Percentiles rank a stretch among this genome's conserved stretches.
Conservation (phyloP, 2,113 vertebrate genomes). For the Picathartes gymnocephalus region DNA sequence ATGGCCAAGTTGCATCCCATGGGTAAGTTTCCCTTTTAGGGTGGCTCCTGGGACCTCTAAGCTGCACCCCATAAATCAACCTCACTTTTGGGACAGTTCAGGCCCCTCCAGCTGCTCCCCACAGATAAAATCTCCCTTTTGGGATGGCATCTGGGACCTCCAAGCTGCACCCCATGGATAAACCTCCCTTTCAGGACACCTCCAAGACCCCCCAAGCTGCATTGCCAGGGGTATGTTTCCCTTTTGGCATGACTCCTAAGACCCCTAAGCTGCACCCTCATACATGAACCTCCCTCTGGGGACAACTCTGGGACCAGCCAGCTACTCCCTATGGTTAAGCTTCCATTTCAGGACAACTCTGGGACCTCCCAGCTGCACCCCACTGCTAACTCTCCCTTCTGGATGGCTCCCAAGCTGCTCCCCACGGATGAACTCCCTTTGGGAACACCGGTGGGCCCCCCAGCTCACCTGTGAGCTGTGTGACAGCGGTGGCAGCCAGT, state of each 20-base stretch:
- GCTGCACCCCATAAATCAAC: no score
- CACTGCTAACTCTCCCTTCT: fast-evolving
- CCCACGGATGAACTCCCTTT: not conserved
- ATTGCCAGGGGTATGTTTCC: not conserved
- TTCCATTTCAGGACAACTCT: not conserved
- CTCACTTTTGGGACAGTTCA: not conserved
- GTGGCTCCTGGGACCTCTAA: not conserved
- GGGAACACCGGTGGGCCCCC: not conserved
- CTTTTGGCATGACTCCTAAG: not conserved
- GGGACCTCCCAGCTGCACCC: not conserved
- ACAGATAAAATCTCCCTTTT: not conserved
- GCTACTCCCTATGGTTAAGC: not conserved
- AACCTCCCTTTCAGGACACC: not conserved
- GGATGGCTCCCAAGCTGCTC: not conserved
- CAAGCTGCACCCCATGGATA: not conserved
- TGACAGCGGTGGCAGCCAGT: slow-evolving; percentile 83
- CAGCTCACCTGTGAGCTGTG: slow-evolving; percentile 88
- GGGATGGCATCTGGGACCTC: not conserved
- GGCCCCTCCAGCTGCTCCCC: not conserved
- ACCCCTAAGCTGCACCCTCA: not conserved
- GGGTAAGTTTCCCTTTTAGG: not conserved
- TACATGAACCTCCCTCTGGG: not conserved
- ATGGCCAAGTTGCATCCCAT: not conserved
- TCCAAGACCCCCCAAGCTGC: not conserved
- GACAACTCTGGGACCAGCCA: not conserved